Conservation (phyloP, 2,888 invertebrate species). For the Orchesellides sinensis region DNA sequence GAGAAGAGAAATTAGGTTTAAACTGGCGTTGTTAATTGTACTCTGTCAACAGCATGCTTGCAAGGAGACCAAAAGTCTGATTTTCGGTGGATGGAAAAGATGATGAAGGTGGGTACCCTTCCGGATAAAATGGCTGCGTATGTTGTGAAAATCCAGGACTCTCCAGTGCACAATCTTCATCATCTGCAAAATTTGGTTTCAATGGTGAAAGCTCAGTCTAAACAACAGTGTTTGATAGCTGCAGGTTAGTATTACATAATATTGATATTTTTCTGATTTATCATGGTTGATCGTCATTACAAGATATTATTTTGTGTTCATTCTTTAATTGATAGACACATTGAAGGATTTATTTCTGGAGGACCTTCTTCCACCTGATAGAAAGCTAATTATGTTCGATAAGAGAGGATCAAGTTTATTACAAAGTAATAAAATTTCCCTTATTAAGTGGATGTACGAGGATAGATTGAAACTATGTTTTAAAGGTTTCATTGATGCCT, state of each 20-base stretch:
- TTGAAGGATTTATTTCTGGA: slow-evolving; percentile 87
- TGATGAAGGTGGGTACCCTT: slow-evolving; percentile 88
- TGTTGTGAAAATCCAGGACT: slow-evolving; percentile 88
- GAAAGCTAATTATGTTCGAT: slow-evolving; percentile 83
- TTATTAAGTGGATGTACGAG: slow-evolving; percentile 92
- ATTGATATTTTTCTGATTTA: neutral
- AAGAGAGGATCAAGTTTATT: slow-evolving; percentile 81
- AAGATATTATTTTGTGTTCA: neutral
- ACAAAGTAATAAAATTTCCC: slow-evolving; percentile 82
- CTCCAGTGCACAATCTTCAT: slow-evolving; percentile 87
- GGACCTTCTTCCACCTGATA: slow-evolving; percentile 83
- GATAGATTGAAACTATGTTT: slow-evolving; percentile 89
- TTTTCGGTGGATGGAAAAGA: slow-evolving; percentile 87
- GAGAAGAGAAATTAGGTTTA: neutral
- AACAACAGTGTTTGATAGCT: slow-evolving; percentile 74
- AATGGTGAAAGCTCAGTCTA: slow-evolving; percentile 83
- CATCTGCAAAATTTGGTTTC: slow-evolving; percentile 85
- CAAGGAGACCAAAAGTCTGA: slow-evolving; percentile 82
- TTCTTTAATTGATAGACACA: slow-evolving; percentile 80
- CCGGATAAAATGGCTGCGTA: slow-evolving; percentile 92
- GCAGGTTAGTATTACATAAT: slow-evolving; percentile 75
- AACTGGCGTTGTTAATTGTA: neutral
- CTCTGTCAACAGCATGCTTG: slow-evolving; percentile 78
- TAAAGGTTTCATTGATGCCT: slow-evolving; percentile 83
- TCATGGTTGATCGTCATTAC: neutral